Evolutionary conservation across 2,797 vertebrate genomes (phyloP).

Genomic region (Sciaenops ocellatus): DNA sequence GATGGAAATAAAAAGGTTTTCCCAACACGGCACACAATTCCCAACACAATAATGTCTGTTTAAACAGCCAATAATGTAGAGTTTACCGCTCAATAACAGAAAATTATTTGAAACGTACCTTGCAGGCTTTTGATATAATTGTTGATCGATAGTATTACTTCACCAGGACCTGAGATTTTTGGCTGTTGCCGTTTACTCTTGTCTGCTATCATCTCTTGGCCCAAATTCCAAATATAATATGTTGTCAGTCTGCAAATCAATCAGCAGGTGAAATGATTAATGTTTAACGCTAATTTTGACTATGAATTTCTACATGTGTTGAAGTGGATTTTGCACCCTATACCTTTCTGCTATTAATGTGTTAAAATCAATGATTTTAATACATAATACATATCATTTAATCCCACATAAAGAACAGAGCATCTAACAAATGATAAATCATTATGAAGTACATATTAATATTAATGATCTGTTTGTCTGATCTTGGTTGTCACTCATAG

Average conservation of each 20-base stretch:
- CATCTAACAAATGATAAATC: neutral
- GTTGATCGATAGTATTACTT: slow-evolving; percentile 23
- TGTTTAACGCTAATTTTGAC: slow-evolving; percentile 15
- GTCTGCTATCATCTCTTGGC: slow-evolving; percentile 18
- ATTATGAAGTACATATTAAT: neutral
- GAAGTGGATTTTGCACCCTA: neutral
- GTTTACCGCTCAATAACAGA: neutral
- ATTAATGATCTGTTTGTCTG: neutral
- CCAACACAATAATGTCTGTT: neutral
- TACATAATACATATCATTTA: neutral
- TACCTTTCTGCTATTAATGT: no score
- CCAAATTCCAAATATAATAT: slow-evolving; percentile 6
- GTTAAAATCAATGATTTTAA: neutral
- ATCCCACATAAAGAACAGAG: neutral
- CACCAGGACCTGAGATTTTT: neutral
- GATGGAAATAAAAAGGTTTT: slow-evolving; percentile 17
- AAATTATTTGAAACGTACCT: neutral
- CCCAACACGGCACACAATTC: neutral
- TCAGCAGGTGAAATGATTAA: slow-evolving; percentile 34
- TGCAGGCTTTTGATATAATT: slow-evolving; percentile 1
- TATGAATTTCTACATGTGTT: slow-evolving; percentile 17
- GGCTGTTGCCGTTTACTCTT: slow-evolving; percentile 7
- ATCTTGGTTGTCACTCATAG: neutral
- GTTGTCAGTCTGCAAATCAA: slow-evolving; percentile 20
- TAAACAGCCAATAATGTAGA: slow-evolving; percentile 7